phyloP scores from a whole-genome alignment of 2,113 vertebrate genomes.

The Athene noctua region DNA sequence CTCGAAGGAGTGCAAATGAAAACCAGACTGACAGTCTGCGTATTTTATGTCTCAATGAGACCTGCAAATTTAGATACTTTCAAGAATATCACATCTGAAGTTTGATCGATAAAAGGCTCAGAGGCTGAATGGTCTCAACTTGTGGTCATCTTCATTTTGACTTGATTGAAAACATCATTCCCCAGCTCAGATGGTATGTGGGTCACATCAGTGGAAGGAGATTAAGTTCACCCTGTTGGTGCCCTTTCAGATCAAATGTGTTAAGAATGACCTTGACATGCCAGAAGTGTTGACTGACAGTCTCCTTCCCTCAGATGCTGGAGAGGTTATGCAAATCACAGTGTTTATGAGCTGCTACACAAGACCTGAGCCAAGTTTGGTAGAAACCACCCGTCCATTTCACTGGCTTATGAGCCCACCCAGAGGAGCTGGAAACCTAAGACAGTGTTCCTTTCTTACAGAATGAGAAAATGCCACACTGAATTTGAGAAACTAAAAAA shows the following conservation, averaged over 20 bases:
- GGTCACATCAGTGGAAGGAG: neutral
- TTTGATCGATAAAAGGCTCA: neutral
- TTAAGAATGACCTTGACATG: conserved; percentile 8
- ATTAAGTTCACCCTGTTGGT: neutral
- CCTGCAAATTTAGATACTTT: neutral
- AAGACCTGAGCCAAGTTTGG: neutral
- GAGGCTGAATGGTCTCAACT: neutral
- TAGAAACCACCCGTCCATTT: neutral
- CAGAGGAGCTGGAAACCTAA: conserved; percentile 34
- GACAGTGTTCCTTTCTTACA: neutral
- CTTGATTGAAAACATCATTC: conserved; percentile 1
- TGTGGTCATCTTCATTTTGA: neutral
- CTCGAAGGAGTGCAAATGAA: conserved; percentile 12
- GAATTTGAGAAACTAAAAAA: neutral
- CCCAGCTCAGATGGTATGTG: neutral
- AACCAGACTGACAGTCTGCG: conserved; percentile 6
- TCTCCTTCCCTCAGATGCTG: neutral
- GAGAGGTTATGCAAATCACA: conserved; percentile 21
- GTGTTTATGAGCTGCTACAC: conserved; percentile 46
- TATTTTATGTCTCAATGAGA: neutral
- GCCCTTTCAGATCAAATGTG: neutral
- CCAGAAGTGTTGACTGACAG: conserved; percentile 13
- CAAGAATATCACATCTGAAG: neutral
- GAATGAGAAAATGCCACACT: neutral
- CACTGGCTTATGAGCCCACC: neutral